Evolutionary conservation across 1,140 invertebrate genomes (phyloP).

Genomic region (Wasmannia auropunctata): DNA sequence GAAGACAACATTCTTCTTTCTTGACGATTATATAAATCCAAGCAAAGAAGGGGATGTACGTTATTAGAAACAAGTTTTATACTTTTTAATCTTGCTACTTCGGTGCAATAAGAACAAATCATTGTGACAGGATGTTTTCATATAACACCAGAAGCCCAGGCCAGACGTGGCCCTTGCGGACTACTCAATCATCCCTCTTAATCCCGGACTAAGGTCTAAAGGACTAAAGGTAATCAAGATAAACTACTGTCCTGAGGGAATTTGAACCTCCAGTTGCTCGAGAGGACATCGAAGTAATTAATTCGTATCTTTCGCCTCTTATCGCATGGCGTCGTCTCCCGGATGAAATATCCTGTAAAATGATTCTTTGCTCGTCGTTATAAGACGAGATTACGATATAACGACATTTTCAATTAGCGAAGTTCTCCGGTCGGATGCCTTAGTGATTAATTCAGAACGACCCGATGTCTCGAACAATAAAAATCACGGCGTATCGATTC

Average conservation of each 20-base stretch:
- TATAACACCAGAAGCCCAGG: conserved; percentile 68
- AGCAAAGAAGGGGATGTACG: background rate
- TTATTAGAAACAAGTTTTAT: conserved; percentile 38
- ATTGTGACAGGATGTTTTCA: conserved; percentile 74
- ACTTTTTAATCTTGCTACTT: conserved; percentile 43
- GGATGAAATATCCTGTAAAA: conserved; percentile 63
- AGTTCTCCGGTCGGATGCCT: conserved; percentile 26
- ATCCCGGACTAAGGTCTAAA: conserved; percentile 73
- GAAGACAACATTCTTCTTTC: too few relatives aligned
- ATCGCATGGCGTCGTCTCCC: conserved; percentile 26
- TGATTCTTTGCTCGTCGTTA: conserved; percentile 61
- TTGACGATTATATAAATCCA: background rate
- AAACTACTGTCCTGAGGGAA: conserved; percentile 72
- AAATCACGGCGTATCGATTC: conserved; percentile 16
- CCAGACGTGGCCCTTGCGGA: conserved; percentile 68
- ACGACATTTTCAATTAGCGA: conserved; percentile 69
- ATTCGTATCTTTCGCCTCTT: conserved; percentile 74
- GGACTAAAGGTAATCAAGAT: conserved; percentile 77
- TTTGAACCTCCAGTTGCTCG: conserved; percentile 71
- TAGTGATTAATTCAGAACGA: conserved; percentile 36
- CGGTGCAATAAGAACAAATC: conserved; percentile 62
- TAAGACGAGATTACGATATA: conserved; percentile 65
- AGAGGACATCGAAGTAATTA: conserved; percentile 76
- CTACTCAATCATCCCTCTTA: conserved; percentile 76
- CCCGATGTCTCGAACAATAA: background rate